These are phyloP conservation scores for Taenaris catops DNA, from an alignment of 2,888 invertebrate species.

Conservation along the genomic window DNA sequence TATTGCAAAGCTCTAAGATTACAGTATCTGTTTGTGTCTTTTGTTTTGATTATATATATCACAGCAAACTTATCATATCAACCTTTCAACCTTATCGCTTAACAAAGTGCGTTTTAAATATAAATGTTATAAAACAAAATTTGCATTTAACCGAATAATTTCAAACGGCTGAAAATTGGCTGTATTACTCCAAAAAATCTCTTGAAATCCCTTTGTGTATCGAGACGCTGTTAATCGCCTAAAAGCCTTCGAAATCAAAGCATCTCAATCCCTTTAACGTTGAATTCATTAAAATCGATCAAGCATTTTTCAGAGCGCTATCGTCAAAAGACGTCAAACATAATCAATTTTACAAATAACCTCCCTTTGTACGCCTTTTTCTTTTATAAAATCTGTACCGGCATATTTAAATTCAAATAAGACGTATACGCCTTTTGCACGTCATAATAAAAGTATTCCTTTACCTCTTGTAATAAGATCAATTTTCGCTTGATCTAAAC, in stretches of 20 bases:
- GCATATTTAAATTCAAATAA: background rate
- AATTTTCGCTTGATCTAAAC: slow-evolving; percentile 14
- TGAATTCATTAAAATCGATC: slow-evolving; percentile 70
- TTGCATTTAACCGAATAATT: too few species aligned
- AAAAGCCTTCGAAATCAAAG: slow-evolving; percentile 32
- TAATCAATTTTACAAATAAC: slow-evolving; percentile 77
- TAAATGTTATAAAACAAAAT: too few species aligned
- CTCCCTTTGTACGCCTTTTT: slow-evolving; percentile 48
- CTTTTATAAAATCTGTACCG: slow-evolving; percentile 59
- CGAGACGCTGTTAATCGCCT: slow-evolving; percentile 46
- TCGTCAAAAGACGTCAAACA: slow-evolving; percentile 66
- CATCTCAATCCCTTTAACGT: slow-evolving; percentile 37
- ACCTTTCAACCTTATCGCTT: too few species aligned
- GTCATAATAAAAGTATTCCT: slow-evolving; percentile 5
- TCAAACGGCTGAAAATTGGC: slow-evolving; percentile 12
- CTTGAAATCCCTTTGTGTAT: slow-evolving; percentile 43
- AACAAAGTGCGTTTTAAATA: too few species aligned
- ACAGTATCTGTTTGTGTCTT: too few species aligned
- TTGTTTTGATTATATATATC: too few species aligned
- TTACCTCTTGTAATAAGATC: background rate
- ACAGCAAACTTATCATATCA: too few species aligned
- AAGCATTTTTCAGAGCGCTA: slow-evolving; percentile 45
- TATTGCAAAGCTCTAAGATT: too few species aligned
- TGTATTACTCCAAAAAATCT: slow-evolving; percentile 12
- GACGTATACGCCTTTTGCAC: background rate